Evolutionary conservation across 2,797 vertebrate species (phyloP), one percentile per base, ranked within the genome.

Genomic region (Todus mexicanus): DNA sequence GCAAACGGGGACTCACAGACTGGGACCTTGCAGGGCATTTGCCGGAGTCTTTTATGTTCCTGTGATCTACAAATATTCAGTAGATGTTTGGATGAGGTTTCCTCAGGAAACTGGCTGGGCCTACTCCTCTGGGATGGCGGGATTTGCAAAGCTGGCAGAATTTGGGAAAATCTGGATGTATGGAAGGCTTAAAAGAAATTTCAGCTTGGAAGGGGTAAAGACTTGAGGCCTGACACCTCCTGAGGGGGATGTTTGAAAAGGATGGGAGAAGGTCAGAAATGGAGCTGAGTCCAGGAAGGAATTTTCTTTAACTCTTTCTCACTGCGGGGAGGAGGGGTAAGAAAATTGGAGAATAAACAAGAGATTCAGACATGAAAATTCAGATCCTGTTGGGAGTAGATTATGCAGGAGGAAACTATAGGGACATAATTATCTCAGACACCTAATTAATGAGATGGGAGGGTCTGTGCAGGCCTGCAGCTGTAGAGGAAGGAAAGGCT

Each of bases 1-100:
- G 48, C 9, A 4, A 11, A 19, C 7, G 5, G 4, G 6, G 2
- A 31, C 13, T 3, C 6, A 1, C 22, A 18, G 23, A 1, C 50
- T 14, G 29, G 26, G 29, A 38, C 20, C 65, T 57, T 20, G 27
- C 3, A 20, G 60, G 2, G 6, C 40, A n/a, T n/a, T 51, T 19
- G 21, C 40, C 35, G 10, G 53, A 40, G 12, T 25, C 26, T 59
- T 38, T 37, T 10, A 11, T 0, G 1, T 64, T 73, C 37, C 15
- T 60, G n/a, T 68, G 22, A 8, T 25, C 23, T 19, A 13, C 56
- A 59, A 18, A 53, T 12, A 11, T 21, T 47, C 35, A 8, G 4
- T 4, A n/a, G 45, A 48, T 15, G 11, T 73, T 59, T 35, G 66
- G 38, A 33, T 50, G 73, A 35, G 25, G 8, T 43, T 63, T 68